Percentiles rank a stretch among this genome's conserved stretches.
Conservation (phyloP, 2,797 vertebrate species). For the Lemur catta region DNA sequence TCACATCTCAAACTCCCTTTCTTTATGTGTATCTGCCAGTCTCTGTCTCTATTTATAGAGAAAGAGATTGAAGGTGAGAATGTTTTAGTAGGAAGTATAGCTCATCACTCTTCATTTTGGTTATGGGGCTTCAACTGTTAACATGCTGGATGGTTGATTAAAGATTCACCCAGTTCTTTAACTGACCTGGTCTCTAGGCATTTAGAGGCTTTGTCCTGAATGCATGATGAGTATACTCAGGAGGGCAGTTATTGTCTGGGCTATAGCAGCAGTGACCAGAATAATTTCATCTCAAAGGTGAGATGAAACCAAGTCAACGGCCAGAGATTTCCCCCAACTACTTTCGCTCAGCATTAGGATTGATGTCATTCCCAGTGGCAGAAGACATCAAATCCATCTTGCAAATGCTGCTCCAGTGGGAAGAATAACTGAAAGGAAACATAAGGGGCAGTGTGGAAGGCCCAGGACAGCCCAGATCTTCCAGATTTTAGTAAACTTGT, state of each 20-base stretch:
- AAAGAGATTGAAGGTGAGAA: background rate
- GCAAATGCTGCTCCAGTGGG: background rate
- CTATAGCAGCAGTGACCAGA: background rate
- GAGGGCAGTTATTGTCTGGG: background rate
- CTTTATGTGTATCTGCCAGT: background rate
- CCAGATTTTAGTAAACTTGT: background rate
- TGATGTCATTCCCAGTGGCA: background rate
- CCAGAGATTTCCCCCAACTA: background rate
- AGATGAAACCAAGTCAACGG: background rate
- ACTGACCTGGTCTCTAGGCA: background rate
- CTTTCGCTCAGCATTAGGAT: background rate
- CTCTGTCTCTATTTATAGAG: background rate
- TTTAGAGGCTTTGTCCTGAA: conserved; percentile 6
- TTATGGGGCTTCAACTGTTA: background rate
- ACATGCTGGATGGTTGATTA: background rate
- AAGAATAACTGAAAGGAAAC: background rate
- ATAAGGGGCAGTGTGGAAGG: background rate
- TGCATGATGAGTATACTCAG: background rate
- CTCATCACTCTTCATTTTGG: background rate
- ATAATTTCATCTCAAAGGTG: conserved; percentile 10
- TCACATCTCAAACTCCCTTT: background rate
- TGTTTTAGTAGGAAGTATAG: background rate
- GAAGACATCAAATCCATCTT: background rate
- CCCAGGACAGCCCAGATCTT: background rate
- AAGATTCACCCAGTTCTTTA: background rate